These are phyloP conservation scores for Callyntrura sp. DNA, from an alignment of 2,888 invertebrate species.

Conservation along the genomic window DNA sequence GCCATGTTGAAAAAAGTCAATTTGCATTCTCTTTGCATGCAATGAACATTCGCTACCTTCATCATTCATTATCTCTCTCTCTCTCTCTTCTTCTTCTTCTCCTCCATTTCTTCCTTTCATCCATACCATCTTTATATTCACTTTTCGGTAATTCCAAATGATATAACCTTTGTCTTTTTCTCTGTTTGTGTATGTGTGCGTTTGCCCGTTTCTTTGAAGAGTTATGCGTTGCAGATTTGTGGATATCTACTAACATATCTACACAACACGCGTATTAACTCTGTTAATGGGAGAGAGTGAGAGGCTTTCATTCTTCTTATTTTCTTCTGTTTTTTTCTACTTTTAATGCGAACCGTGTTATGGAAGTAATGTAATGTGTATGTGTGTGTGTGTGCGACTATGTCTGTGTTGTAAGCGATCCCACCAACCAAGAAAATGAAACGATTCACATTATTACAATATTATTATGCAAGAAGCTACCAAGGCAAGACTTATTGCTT, in stretches of 20 bases:
- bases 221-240: conserved; percentile 35
- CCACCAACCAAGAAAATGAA: conserved; percentile 59
- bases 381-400: background rate
- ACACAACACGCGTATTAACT: background rate
- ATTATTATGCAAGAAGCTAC: conserved; percentile 79
- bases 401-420: conserved; percentile 57
- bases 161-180: conserved; percentile 44
- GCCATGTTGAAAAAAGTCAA: conserved; percentile 68
- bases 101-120: conserved; percentile 5
- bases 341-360: conserved; percentile 54
- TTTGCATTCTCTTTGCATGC: conserved; percentile 83
- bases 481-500: conserved; percentile 77
- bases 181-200: background rate
- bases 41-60: conserved; percentile 83
- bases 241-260: background rate
- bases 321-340: conserved; percentile 50
- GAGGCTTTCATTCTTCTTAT: conserved; percentile 35
- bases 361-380: conserved; percentile 40
- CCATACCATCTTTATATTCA: conserved; percentile 44
- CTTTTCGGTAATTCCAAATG: conserved; percentile 49
- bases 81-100: conserved; percentile 25
- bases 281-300: background rate
- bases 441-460: conserved; percentile 77
- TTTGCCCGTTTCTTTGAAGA: conserved; percentile 3
- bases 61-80: conserved; percentile 81